These are phyloP conservation scores for Drosophila formosana DNA, from an alignment of 2,888 invertebrate species.

Conservation along the genomic window DNA sequence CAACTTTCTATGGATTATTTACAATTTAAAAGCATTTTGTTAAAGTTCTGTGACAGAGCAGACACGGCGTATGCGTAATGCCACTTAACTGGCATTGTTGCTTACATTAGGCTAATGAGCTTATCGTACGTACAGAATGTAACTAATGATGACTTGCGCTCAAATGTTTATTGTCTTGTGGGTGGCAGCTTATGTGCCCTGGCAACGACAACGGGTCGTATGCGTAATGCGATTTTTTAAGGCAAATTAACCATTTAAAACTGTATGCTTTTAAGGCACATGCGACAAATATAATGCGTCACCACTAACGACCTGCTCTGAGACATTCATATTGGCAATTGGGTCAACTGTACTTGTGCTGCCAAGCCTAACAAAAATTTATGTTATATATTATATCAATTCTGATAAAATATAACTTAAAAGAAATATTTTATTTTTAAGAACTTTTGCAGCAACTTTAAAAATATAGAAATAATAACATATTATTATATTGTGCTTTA, in stretches of 20 bases:
- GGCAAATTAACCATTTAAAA: conserved; percentile 24
- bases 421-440: no score
- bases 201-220: conserved; percentile 43
- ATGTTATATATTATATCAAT: no score
- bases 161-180: conserved; percentile 24
- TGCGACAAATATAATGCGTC: neutral
- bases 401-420: no score
- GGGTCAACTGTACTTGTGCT: no score
- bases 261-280: neutral
- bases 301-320: neutral
- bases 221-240: conserved; percentile 25
- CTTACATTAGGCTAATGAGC: conserved; percentile 65
- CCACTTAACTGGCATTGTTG: conserved; percentile 51
- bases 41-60: conserved; percentile 31
- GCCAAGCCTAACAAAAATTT: neutral
- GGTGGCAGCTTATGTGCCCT: conserved; percentile 26
- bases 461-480: no score
- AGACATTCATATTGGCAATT: neutral
- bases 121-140: conserved; percentile 49
- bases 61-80: conserved; percentile 52
- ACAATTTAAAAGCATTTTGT: conserved; percentile 59
- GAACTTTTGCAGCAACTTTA: no score
- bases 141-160: conserved; percentile 55
- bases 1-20: conserved; percentile 42
- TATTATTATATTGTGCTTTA: no score